These are phyloP conservation scores for Brenthis hecate DNA, from an alignment of 2,888 invertebrate species.

Conservation along the genomic window DNA sequence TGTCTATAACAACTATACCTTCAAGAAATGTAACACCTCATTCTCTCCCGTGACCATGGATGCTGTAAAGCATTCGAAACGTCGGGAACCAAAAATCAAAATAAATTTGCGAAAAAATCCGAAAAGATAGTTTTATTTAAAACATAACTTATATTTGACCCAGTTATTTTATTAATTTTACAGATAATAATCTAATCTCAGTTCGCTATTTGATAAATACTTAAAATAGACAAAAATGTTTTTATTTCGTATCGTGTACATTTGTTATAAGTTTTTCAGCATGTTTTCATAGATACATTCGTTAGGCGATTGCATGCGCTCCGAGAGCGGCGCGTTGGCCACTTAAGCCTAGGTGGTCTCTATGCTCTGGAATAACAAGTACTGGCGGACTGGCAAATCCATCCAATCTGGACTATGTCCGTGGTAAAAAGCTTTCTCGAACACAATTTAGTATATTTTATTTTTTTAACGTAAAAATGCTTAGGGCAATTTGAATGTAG, in stretches of 20 bases:
- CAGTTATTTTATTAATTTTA: too few relatives aligned
- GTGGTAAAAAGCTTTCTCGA: slow-evolving; percentile 3
- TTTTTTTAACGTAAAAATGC: too few relatives aligned
- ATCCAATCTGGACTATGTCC: slow-evolving; percentile 14
- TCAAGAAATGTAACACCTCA: too few relatives aligned
- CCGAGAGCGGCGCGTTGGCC: slow-evolving; percentile 5
- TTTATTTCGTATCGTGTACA: neutral
- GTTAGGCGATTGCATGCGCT: slow-evolving; percentile 3
- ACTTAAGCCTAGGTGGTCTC: slow-evolving; percentile 17
- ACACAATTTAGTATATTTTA: neutral
- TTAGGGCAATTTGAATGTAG: too few relatives aligned
- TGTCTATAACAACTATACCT: too few relatives aligned
- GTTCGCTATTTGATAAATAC: neutral
- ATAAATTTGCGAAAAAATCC: too few relatives aligned
- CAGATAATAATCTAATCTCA: neutral
- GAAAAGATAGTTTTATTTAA: too few relatives aligned
- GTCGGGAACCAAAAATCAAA: too few relatives aligned
- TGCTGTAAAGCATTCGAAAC: too few relatives aligned
- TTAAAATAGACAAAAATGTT: neutral
- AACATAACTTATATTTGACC: too few relatives aligned
- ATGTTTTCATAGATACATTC: slow-evolving; percentile 8
- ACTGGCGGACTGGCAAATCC: slow-evolving; percentile 11
- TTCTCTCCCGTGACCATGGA: too few relatives aligned
- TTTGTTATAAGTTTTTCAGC: neutral
- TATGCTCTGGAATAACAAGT: slow-evolving; percentile 9